Percentiles rank a stretch among this genome's conserved stretches.
Conservation (phyloP, 2,797 vertebrate species). For the Chaetodon trifasciatus region DNA sequence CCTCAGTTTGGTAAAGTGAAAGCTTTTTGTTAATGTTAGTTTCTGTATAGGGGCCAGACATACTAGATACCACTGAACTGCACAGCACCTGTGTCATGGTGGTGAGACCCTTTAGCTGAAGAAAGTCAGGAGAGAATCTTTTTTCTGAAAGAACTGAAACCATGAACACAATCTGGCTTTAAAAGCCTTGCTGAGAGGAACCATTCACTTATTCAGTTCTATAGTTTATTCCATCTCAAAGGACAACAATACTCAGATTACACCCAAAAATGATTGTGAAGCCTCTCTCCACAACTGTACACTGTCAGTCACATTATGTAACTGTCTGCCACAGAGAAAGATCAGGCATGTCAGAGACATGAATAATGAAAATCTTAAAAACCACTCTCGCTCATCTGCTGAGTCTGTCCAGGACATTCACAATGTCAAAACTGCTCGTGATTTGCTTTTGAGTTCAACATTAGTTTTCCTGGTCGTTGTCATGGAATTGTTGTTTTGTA, state of each 20-base stretch:
- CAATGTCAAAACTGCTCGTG: constrained; percentile 23
- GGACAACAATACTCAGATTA: not conserved
- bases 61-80: constrained; percentile 9
- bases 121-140: not conserved
- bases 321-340: constrained; percentile 44
- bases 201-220: not conserved
- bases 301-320: constrained; percentile 43
- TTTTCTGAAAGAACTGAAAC: no score
- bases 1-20: constrained; percentile 47
- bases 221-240: constrained; percentile 13
- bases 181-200: not conserved
- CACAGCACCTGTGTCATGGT: constrained; percentile 10
- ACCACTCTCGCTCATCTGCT: constrained; percentile 43
- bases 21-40: constrained; percentile 61
- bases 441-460: not conserved
- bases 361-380: constrained; percentile 63
- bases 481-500: not conserved
- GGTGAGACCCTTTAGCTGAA: not conserved
- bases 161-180: not conserved
- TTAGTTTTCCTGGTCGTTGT: not conserved
- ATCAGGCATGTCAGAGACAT: constrained; percentile 55
- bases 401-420: constrained; percentile 11
- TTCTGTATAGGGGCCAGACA: constrained; percentile 40
- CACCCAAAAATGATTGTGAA: constrained; percentile 17
- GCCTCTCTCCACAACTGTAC: constrained; percentile 19